Evolutionary conservation across 37 sponge, comb jelly and placozoan species (phyloP), one percentile per base, ranked within the genome.

Genomic region (Hexactinellida sp.): DNA sequence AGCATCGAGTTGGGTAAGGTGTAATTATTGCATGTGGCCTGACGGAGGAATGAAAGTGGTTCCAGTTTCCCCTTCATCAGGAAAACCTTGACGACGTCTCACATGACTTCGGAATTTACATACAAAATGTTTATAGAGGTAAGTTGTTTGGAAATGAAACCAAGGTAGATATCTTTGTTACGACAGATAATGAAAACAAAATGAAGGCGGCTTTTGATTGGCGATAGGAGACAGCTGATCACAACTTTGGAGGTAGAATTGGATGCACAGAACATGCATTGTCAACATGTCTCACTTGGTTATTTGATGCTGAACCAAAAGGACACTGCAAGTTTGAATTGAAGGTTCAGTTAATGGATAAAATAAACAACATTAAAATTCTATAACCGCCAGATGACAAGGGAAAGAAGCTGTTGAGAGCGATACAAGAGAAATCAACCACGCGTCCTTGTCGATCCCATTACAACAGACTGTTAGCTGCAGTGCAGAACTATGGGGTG

Each of bases 401-500:
- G 34, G 76, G 3, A 63, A 63, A 63, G 13, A 32, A 23, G 34
- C 32, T 63, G 76, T 10, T 63, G 25, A 63, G 76, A 63, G 1
- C 76, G 76, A 23, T 63, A 63, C 76, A 7, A 63, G 76, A 63
- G 25, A 28, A 63, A 63, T 63, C 76, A 7, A 63, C 25, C 25
- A 63, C 76, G 25, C 76, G 76, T 63, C 76, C 76, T 63, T 63
- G 76, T 7, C 76, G 76, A 63, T 63, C 76, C 76, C 32, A 63
- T 63, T 63, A 23, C 13, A 63, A 63, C 76, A 63, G 76, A 28
- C 76, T 32, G 25, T 63, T 63, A 63, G 32, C 25, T 63, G 76
- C 76, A 63, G 25, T 23, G 76, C 34, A 63, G 3, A 63, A 63
- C 34, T 63, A 63, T 63, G 76, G 21, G 76, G 76, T 63, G 34